Base-by-base conservation (phyloP, 2,888 invertebrate species). In the Hyposoter didymator region DNA sequence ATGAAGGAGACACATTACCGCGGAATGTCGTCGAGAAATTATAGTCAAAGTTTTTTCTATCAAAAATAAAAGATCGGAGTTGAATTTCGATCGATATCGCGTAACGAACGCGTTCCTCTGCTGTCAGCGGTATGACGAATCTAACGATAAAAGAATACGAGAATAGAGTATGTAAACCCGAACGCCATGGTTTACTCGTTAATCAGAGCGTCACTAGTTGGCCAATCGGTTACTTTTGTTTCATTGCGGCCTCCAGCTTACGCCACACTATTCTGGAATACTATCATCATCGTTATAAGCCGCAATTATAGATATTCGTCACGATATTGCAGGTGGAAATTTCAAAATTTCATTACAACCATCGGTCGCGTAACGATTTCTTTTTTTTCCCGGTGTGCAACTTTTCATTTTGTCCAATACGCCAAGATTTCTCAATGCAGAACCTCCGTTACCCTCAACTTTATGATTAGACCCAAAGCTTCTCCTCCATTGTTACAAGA, bases 141-240 rank as follows among this genome's bases (percentile, higher is more conserved):
- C 22, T 32, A 55, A 72, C 49, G 83, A 83, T 73, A 47, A 81
- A 85, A 85, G 67, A 85, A 81, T 73, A 47, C 47, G 64, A 62
- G 76, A 75, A 74, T 64, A 69, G 32, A 67, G 66, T 22, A 22
- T 47, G 28, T 62, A 35, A 22, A 67, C 43, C 72, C 72, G 67
- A 86, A 82, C 85, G 82, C 67, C 84, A 84, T 78, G 85, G 85
- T 89, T 89, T 88, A 81, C 67, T 85, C 82, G 85, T 85, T 87
- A 93, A 93, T 92, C 91, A 93, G 93, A 93, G 92, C 93, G 93
- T 92, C 89, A 91, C 92, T 91, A 91, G 91, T 92, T 92, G 89
- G 90, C 87, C 90, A 89, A 87, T 84, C 84, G 78, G 84, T 80
- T 82, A 82, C 84, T 87, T 87, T 80, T 87, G 86, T 82, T 87